Evolutionary conservation across 2,113 vertebrate species (phyloP).

Genomic region (Chinchilla lanigera): DNA sequence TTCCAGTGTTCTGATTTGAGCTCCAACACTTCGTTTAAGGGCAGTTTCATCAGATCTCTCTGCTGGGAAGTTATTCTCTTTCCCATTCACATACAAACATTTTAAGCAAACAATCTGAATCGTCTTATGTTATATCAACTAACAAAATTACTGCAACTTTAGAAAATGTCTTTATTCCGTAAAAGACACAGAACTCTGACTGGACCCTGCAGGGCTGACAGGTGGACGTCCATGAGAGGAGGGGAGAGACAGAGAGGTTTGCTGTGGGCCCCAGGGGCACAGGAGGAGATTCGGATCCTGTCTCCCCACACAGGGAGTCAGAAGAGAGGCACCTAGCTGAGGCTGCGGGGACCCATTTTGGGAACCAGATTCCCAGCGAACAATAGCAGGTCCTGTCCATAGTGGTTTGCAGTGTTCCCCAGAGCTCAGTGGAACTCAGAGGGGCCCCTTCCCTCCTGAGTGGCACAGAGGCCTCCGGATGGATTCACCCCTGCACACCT

Average conservation of each 20-base stretch:
- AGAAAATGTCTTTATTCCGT: neutral
- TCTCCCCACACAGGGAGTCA: neutral
- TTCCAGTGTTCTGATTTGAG: neutral
- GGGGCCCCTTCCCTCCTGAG: neutral
- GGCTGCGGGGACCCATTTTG: neutral
- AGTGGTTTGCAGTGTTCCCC: neutral
- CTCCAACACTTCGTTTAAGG: neutral
- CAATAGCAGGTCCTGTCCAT: neutral
- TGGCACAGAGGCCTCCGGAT: neutral
- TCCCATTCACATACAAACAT: neutral
- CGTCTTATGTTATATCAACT: neutral
- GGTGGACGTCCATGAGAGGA: neutral
- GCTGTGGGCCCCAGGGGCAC: neutral
- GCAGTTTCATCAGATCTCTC: neutral
- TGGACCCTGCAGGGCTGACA: neutral
- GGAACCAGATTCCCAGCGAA: neutral
- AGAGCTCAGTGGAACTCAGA: neutral
- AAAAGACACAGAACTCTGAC: neutral
- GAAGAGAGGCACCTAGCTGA: neutral
- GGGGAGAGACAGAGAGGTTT: neutral
- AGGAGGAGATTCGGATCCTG: neutral
- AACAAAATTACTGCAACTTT: neutral
- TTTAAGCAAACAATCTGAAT: conserved; percentile 15
- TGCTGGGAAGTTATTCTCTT: neutral
- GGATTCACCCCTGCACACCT: neutral